Conservation (phyloP, 2,113 vertebrate species). For the Tinamus guttatus region DNA sequence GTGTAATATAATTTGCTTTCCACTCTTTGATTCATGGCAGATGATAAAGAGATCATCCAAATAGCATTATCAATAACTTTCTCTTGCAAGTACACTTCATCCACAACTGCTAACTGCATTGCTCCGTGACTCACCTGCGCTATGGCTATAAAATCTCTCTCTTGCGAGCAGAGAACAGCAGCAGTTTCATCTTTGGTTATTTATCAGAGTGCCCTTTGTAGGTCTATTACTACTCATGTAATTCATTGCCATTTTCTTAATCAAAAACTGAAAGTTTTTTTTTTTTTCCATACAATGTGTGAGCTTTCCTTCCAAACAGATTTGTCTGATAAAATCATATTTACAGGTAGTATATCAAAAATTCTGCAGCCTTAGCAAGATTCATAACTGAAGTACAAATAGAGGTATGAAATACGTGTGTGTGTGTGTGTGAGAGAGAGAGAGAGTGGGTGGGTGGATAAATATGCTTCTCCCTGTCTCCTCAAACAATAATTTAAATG, state of each 20-base stretch:
- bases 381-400: constrained; percentile 65
- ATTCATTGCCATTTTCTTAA: background rate
- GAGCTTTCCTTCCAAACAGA: constrained; percentile 52
- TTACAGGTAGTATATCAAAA: constrained; percentile 71
- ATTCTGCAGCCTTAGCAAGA: constrained; percentile 64
- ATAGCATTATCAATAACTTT: background rate
- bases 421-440: background rate
- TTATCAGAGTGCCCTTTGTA: background rate
- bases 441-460: background rate
- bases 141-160: background rate
- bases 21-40: background rate
- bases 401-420: constrained; percentile 11
- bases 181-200: background rate
- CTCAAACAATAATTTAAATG: constrained; percentile 67
- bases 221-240: background rate
- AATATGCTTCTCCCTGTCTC: constrained; percentile 48
- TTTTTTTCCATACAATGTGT: background rate
- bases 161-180: background rate
- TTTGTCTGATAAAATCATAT: constrained; percentile 55
- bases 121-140: background rate
- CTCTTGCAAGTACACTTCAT: background rate
- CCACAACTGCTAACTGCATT: background rate
- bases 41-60: background rate
- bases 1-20: background rate
- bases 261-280: background rate